A percentile compares a stretch with the other conserved stretches of the same genome.
Conservation (phyloP, 2,113 vertebrate genomes). For the Rallus limicola region DNA sequence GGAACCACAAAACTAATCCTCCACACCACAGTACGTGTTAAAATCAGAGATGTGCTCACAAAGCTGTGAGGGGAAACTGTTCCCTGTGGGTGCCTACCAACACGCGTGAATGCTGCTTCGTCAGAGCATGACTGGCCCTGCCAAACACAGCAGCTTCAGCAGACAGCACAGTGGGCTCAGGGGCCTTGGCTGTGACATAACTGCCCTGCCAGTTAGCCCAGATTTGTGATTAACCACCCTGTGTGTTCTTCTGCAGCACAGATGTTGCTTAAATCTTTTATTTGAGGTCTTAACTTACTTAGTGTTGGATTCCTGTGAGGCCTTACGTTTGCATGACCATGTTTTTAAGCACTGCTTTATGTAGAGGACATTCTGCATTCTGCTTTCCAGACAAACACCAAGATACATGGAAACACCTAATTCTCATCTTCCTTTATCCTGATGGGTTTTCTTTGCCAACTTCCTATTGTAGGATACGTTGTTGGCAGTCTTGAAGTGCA, state of each 20-base stretch:
- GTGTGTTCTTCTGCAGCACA: background rate
- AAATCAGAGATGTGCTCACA: background rate
- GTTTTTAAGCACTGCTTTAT: background rate
- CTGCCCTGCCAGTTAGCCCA: background rate
- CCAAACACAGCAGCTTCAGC: background rate
- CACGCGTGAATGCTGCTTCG: background rate
- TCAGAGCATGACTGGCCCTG: background rate
- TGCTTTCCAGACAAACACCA: background rate
- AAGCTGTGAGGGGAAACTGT: background rate
- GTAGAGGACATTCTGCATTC: background rate
- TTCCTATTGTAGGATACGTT: background rate
- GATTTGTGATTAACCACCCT: background rate
- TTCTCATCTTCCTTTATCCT: background rate
- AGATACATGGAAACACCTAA: background rate
- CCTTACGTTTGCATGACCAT: background rate
- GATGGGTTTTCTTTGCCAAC: background rate
- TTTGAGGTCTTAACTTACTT: background rate
- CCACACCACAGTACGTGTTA: accelerated
- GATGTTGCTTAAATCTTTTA: background rate
- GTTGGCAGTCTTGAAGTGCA: background rate
- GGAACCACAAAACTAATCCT: background rate
- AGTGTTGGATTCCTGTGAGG: background rate
- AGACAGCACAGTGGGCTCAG: background rate
- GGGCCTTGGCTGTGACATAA: background rate
- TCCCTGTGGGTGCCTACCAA: background rate